A percentile compares a stretch with the other conserved stretches of the same genome.
Conservation (phyloP, 2,888 invertebrate species). For the Microdon myrmicae region DNA sequence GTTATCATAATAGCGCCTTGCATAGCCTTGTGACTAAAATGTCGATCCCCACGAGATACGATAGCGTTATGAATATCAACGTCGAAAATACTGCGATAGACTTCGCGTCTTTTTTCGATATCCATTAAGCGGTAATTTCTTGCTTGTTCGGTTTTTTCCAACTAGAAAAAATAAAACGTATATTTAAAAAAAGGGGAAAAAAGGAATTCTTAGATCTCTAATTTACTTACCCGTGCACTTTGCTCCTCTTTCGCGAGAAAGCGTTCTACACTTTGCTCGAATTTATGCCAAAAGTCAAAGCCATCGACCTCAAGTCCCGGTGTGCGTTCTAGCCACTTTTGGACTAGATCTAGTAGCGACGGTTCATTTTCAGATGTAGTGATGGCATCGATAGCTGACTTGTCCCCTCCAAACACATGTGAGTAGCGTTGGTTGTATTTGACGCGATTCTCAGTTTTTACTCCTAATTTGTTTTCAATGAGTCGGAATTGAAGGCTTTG, state of each 20-base stretch:
- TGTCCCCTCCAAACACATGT: slow-evolving; percentile 83
- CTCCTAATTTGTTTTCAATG: slow-evolving; percentile 91
- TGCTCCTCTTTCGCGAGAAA: slow-evolving; percentile 78
- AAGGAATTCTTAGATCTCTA: slow-evolving; percentile 7
- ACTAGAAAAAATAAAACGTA: slow-evolving; percentile 65
- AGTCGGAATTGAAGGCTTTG: slow-evolving; percentile 96
- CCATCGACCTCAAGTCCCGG: slow-evolving; percentile 87
- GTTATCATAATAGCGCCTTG: slow-evolving; percentile 99
- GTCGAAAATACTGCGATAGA: slow-evolving; percentile 91
- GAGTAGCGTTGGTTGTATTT: slow-evolving; percentile 94
- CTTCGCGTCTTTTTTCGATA: slow-evolving; percentile 81
- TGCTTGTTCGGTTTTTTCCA: slow-evolving; percentile 72
- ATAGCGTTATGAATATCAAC: slow-evolving; percentile 84
- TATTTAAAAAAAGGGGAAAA: neutral
- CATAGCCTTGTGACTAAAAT: slow-evolving; percentile 89
- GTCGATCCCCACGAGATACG: slow-evolving; percentile 77
- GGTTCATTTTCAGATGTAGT: slow-evolving; percentile 84
- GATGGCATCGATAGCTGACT: slow-evolving; percentile 70
- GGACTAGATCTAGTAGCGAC: slow-evolving; percentile 85
- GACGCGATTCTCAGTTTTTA: slow-evolving; percentile 85
- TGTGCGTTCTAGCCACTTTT: slow-evolving; percentile 93
- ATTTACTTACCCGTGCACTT: slow-evolving; percentile 67
- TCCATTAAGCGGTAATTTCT: slow-evolving; percentile 77
- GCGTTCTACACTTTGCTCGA: slow-evolving; percentile 76
- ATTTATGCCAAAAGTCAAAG: slow-evolving; percentile 96